Base-by-base conservation (phyloP, 2,113 vertebrate genomes). In the Lophura nycthemera region DNA sequence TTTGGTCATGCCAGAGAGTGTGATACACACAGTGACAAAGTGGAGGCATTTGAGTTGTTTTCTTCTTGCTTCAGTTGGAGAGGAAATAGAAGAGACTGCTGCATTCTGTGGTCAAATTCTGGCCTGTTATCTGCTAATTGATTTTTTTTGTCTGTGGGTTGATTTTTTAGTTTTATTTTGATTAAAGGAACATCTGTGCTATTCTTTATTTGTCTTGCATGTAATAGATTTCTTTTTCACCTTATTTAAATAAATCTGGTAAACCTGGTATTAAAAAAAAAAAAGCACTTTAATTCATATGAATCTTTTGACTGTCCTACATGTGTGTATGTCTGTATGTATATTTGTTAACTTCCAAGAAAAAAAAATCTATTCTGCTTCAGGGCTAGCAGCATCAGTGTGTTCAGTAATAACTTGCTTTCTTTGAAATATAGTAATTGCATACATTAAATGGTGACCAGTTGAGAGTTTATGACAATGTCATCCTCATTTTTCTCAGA, bases 21-120 rank as follows among this genome's bases (percentile, higher is more conserved):
- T 38, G 42, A 38, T 40, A 20, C 2, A 38, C 11, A n/a, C 59
- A 20, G 2, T 77, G 27, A 18, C 52, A 17, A 54, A 29, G 52
- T 54, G 27, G 14, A n/a, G 13, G 6, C 4, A 0, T 56, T 59
- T 73, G 16, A 13, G 13, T 5, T 42, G 3, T 70, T 7, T 59
- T 34, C 32, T 45, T 67, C 57, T 67, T 67, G 45, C 6, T 42
- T 64, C 75, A 32, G 36, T 29, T 72, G 13, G 22, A 89, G 48
- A 85, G 66, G 74, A 91, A 93, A n/a, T 13, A 85, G 47, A 24
- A 72, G 66, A 86, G 57, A 72, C 64, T 59, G 54, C 22, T 78
- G 25, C 11, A 13, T 82, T 78, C 54, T 69, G 52, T 61, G 78
- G 59, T 91, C 48, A 30, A 56, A 90, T n/a, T 65, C 43, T 65